Conservation (phyloP, 2,797 vertebrate genomes). For the Dipus sagitta region DNA sequence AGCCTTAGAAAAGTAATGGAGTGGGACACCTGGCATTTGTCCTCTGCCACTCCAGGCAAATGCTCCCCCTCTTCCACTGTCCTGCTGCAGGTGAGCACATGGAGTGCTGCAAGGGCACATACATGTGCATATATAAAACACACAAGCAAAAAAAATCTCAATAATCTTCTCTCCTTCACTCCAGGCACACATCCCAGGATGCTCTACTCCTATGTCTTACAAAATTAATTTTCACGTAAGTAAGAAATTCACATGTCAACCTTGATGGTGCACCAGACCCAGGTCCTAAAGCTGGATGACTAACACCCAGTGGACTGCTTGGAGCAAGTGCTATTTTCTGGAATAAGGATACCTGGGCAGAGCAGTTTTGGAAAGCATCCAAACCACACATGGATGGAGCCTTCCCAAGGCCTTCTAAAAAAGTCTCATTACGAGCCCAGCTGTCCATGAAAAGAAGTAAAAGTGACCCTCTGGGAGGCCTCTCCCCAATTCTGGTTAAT, state of each 20-base stretch:
- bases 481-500: conserved; percentile 17
- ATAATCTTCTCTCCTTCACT: neutral
- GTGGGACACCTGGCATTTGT: too few species aligned
- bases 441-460: conserved; percentile 40
- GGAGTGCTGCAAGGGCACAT: too few species aligned
- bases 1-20: too few species aligned
- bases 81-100: too few species aligned
- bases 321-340: neutral
- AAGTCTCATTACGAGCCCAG: conserved; percentile 68
- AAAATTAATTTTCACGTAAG: neutral
- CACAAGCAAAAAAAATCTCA: neutral
- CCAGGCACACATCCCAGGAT: neutral
- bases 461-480: conserved; percentile 22
- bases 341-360: neutral
- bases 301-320: neutral
- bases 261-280: neutral
- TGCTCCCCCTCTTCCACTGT: too few species aligned
- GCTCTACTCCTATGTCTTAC: neutral
- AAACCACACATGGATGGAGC: conserved; percentile 39
- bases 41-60: too few species aligned
- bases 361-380: neutral
- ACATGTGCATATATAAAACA: too few species aligned
- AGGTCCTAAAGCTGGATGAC: neutral
- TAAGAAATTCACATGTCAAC: neutral
- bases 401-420: conserved; percentile 47